A percentile compares a stretch with the other conserved stretches of the same genome.
Evolutionary conservation across 2,888 invertebrate species (phyloP).

Genomic region (Heteromurus nitidus): DNA sequence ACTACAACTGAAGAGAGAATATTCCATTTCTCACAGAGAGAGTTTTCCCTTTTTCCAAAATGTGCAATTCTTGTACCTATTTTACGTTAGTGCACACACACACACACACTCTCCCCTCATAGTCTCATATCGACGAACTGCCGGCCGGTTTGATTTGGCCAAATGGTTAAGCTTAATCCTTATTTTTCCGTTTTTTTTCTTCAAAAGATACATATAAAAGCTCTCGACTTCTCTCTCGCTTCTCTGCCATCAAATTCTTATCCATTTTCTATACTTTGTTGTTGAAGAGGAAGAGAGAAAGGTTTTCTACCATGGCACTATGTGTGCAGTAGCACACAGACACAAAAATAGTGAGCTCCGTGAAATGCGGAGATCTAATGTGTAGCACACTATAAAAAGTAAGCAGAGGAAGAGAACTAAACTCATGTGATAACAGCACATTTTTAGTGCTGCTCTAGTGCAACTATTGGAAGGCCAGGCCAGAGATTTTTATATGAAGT

Average conservation of each 20-base stretch:
- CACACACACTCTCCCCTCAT: too few species aligned
- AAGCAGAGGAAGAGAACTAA: too few species aligned
- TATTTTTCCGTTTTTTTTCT: constrained; percentile 11
- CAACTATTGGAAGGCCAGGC: neutral
- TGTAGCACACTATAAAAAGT: too few species aligned
- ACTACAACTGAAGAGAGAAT: neutral
- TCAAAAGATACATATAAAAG: constrained; percentile 12
- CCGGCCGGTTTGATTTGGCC: constrained; percentile 1
- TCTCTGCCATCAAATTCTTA: too few species aligned
- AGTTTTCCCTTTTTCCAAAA: neutral
- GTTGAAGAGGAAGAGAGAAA: too few species aligned
- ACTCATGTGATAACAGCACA: neutral
- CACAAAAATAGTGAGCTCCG: too few species aligned
- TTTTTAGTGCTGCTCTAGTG: too few species aligned
- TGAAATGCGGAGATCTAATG: too few species aligned
- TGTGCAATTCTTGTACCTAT: neutral
- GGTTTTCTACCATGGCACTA: too few species aligned
- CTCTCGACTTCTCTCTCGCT: constrained; percentile 2
- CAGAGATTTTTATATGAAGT: neutral
- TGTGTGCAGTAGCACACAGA: too few species aligned
- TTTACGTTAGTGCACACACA: too few species aligned
- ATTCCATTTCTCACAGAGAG: neutral
- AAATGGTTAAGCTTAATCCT: constrained; percentile 9
- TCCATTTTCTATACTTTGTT: too few species aligned
- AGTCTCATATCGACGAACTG: neutral